Conservation (phyloP, 1,140 invertebrate genomes). For the Lepidurus arcticus region DNA sequence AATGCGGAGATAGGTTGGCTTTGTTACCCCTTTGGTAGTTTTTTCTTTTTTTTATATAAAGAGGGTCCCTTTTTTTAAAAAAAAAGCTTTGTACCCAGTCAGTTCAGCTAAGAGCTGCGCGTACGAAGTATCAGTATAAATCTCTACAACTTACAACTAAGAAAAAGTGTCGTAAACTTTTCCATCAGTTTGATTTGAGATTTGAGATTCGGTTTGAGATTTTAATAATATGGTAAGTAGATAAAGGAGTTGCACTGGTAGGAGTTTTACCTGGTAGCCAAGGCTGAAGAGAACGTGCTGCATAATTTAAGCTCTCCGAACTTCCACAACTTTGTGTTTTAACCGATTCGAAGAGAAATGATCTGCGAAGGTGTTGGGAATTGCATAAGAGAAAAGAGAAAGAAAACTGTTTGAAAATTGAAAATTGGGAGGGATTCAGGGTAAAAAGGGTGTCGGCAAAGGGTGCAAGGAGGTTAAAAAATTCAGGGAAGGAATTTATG, state of each 20-base stretch:
- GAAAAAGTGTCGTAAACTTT: no score
- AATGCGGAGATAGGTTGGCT: constrained; percentile 5
- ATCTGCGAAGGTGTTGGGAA: neutral
- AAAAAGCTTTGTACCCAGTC: neutral
- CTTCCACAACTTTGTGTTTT: neutral
- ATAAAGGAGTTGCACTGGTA: neutral
- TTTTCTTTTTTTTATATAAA: neutral
- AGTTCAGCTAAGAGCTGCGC: neutral
- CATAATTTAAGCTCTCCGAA: neutral
- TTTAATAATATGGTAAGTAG: neutral
- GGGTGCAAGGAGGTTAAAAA: constrained; percentile 10
- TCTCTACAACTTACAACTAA: no score
- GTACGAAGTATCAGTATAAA: neutral
- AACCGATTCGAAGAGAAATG: neutral
- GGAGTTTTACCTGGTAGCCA: neutral
- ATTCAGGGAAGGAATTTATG: constrained; percentile 9
- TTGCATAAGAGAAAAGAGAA: neutral
- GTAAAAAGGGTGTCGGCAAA: neutral
- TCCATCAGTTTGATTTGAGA: neutral
- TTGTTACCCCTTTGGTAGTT: neutral
- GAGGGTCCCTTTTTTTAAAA: neutral
- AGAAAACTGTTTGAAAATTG: neutral
- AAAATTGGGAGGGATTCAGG: neutral
- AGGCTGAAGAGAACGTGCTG: neutral
- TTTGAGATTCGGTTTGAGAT: neutral